Conservation (phyloP, 2,797 vertebrate genomes). For the Artibeus lituratus region DNA sequence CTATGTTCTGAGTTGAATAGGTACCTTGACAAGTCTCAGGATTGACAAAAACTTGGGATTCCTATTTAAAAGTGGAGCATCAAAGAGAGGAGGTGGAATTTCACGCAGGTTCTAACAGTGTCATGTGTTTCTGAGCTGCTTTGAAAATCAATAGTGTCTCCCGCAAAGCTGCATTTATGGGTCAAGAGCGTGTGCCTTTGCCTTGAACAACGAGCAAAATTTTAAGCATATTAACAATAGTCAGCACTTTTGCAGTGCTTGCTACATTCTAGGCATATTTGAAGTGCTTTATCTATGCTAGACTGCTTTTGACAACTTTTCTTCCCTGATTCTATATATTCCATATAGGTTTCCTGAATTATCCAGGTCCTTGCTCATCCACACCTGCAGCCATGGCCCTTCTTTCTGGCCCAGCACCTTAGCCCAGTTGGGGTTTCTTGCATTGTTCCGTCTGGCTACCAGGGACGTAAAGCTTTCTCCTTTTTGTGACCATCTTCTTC, state of each 20-base stretch:
- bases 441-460: not conserved
- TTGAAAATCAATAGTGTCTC: not conserved
- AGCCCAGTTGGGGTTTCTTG: not conserved
- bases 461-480: not conserved
- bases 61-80: not conserved
- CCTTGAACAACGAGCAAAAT: not conserved
- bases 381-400: not conserved
- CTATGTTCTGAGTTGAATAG: not conserved
- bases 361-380: not conserved
- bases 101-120: not conserved
- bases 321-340: not conserved
- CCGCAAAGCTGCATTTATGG: not conserved
- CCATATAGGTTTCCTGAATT: not conserved
- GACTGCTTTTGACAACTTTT: not conserved
- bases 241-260: not conserved
- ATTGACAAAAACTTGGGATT: not conserved
- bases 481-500: not conserved
- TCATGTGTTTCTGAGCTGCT: not conserved
- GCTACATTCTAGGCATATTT: not conserved
- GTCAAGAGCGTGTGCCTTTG: not conserved
- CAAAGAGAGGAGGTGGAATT: not conserved
- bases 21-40: not conserved
- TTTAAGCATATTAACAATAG: not conserved
- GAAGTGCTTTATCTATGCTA: not conserved
- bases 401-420: not conserved